Percentiles rank a stretch among this genome's conserved stretches.
Evolutionary conservation across 2,113 vertebrate genomes (phyloP).

Genomic region (Gnathonemus longibarbis): DNA sequence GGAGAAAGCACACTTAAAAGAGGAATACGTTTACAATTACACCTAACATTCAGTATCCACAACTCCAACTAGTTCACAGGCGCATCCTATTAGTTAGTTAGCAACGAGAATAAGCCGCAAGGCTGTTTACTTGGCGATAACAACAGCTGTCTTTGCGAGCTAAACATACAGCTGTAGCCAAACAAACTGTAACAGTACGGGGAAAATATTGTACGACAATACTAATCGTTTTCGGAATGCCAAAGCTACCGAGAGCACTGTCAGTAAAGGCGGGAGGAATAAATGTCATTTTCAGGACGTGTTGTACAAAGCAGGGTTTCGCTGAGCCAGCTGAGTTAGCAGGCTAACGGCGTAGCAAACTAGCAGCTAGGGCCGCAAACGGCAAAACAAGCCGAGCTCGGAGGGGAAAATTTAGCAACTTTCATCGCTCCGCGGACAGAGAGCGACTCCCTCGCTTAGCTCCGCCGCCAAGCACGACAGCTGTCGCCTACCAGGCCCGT

Average conservation of each 20-base stretch:
- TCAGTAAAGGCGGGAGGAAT: neutral
- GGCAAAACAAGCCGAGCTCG: conserved; percentile 42
- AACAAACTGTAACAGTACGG: neutral
- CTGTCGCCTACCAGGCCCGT: conserved; percentile 57
- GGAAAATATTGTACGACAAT: neutral
- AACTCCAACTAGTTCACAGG: neutral
- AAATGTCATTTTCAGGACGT: neutral
- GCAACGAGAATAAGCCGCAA: neutral
- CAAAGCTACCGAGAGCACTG: neutral
- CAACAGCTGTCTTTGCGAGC: neutral
- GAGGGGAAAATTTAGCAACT: conserved; percentile 10
- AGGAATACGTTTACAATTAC: neutral
- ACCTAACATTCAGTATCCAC: neutral
- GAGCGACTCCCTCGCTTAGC: too few species aligned
- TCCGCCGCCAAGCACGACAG: neutral
- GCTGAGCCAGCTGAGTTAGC: neutral
- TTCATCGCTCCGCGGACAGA: neutral
- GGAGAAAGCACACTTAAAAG: neutral
- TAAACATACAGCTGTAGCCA: neutral
- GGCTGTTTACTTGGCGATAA: neutral
- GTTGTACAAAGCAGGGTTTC: neutral
- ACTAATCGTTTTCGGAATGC: neutral
- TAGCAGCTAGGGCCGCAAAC: conserved; percentile 12
- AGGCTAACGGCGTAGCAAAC: conserved; percentile 13
- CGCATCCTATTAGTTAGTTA: neutral